These are phyloP conservation scores for Cisticola juncidis DNA, from an alignment of 2,113 vertebrate species.

Conservation along the genomic window DNA sequence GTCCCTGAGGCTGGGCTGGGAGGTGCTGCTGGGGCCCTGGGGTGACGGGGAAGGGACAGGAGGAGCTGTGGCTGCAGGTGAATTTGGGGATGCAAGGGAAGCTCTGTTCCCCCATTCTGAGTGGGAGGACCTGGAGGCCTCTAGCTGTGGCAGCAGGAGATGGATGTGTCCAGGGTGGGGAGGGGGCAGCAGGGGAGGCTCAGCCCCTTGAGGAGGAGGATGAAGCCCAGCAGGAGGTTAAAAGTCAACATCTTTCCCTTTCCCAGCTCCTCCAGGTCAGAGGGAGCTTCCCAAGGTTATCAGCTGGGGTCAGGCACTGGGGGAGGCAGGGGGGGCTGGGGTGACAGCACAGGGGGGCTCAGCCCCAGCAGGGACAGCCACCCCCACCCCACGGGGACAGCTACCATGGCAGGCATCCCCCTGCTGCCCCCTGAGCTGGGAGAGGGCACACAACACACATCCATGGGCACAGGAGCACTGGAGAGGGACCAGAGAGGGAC, in stretches of 20 bases:
- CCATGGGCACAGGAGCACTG: background rate
- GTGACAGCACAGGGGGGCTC: background rate
- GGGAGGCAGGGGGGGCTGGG: background rate
- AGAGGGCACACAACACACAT: background rate
- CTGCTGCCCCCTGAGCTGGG: rapidly evolving
- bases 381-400: background rate
- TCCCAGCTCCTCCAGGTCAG: background rate
- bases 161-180: background rate
- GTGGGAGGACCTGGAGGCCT: background rate
- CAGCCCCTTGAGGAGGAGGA: background rate
- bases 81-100: background rate
- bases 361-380: background rate
- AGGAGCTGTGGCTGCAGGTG: background rate
- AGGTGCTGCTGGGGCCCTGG: background rate
- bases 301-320: background rate
- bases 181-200: background rate
- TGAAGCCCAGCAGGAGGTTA: background rate
- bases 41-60: background rate
- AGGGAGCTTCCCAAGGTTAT: conserved; percentile 22
- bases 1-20: background rate
- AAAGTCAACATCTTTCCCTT: conserved; percentile 17
- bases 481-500: background rate
- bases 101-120: background rate
- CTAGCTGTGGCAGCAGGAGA: background rate
- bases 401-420: rapidly evolving